Evolutionary conservation across 2,797 vertebrate genomes (phyloP).

Genomic region (Chelon auratus): DNA sequence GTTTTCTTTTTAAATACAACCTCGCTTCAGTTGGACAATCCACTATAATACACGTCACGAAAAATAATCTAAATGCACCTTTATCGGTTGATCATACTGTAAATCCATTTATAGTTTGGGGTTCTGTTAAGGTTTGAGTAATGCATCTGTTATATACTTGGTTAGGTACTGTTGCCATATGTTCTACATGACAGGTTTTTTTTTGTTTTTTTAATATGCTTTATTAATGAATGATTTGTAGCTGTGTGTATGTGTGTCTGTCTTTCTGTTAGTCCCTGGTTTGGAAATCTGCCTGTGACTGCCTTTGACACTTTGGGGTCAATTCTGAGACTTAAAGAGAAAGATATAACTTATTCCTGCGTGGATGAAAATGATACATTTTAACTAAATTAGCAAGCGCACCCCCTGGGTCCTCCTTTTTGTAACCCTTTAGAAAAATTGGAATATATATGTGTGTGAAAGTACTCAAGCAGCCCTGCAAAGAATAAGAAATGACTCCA

Average conservation of each 20-base stretch:
- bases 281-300: conserved; percentile 73
- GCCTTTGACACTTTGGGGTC: conserved; percentile 71
- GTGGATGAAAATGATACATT: conserved; percentile 23
- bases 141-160: conserved; percentile 34
- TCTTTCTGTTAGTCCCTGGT: conserved; percentile 55
- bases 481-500: conserved; percentile 59
- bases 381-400: conserved; percentile 28
- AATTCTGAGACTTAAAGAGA: conserved; percentile 46
- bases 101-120: conserved; percentile 26
- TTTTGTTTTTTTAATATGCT: conserved; percentile 30
- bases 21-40: conserved; percentile 58
- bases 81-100: conserved; percentile 25
- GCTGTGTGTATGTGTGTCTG: conserved; percentile 33
- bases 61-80: conserved; percentile 19
- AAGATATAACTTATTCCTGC: conserved; percentile 2
- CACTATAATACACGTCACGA: conserved; percentile 27
- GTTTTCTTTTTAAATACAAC: conserved; percentile 23
- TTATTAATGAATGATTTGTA: conserved; percentile 52
- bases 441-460: conserved; percentile 52
- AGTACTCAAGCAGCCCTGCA: conserved; percentile 33
- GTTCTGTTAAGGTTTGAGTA: conserved; percentile 35
- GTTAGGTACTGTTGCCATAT: conserved; percentile 34
- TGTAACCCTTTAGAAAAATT: conserved; percentile 13
- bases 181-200: conserved; percentile 37
- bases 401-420: conserved; percentile 7